Conservation (phyloP, 2,113 vertebrate species). For the Embiotoca jacksoni region DNA sequence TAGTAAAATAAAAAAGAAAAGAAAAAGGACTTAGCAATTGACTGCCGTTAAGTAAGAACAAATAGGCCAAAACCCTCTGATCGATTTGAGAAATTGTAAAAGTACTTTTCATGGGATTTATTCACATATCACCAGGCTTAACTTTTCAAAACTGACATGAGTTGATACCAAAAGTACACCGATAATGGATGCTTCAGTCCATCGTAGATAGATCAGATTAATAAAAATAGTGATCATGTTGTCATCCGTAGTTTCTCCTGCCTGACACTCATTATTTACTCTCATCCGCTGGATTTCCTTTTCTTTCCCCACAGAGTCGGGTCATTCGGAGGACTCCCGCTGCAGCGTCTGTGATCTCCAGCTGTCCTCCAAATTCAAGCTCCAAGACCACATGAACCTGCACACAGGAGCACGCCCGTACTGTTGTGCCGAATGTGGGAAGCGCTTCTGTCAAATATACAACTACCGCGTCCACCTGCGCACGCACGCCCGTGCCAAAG, state of each 20-base stretch:
- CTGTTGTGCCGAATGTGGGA: constrained; percentile 87
- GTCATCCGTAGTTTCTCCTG: not conserved
- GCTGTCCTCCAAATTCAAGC: constrained; percentile 76
- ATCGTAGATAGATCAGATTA: too few relatives aligned
- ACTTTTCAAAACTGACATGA: too few relatives aligned
- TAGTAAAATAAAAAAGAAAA: too few relatives aligned
- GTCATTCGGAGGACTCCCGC: constrained; percentile 44
- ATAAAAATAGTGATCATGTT: too few relatives aligned
- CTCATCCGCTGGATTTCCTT: not conserved
- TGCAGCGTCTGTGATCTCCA: constrained; percentile 79
- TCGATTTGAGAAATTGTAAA: too few relatives aligned
- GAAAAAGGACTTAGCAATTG: too few relatives aligned
- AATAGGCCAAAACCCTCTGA: too few relatives aligned
- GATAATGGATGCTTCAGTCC: too few relatives aligned
- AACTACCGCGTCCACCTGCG: constrained; percentile 91
- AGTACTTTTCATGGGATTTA: too few relatives aligned
- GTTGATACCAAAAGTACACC: too few relatives aligned
- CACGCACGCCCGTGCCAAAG: constrained; percentile 73
- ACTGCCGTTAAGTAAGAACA: too few relatives aligned
- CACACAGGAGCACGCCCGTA: constrained; percentile 91
- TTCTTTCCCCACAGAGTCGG: constrained; percentile 44
- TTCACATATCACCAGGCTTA: too few relatives aligned
- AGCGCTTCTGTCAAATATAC: constrained; percentile 89
- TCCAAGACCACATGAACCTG: constrained; percentile 86
- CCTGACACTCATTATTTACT: not conserved